Percentiles rank a stretch among this genome's conserved stretches.
Conservation (phyloP, 2,888 invertebrate genomes). For the Microctonus hyperodae region DNA sequence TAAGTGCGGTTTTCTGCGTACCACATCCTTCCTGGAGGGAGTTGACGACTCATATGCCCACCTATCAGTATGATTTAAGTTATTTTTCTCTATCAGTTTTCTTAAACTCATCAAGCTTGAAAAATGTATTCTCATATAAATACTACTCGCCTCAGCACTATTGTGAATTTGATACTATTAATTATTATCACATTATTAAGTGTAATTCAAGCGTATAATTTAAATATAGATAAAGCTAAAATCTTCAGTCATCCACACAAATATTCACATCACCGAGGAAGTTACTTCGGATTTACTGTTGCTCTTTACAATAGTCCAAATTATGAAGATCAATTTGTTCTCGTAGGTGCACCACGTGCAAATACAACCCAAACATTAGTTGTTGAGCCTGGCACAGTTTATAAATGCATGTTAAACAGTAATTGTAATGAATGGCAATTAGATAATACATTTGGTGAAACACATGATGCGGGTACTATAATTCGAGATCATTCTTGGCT, state of each 20-base stretch:
- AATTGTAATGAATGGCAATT: slow-evolving; percentile 44
- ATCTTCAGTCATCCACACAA: slow-evolving; percentile 49
- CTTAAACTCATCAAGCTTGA: not conserved
- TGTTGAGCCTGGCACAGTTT: slow-evolving; percentile 52
- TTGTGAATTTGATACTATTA: slow-evolving; percentile 28
- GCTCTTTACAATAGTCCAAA: slow-evolving; percentile 43
- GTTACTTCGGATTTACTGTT: slow-evolving; percentile 56
- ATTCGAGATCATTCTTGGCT: slow-evolving; percentile 53
- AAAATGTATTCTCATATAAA: slow-evolving; percentile 18
- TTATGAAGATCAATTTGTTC: slow-evolving; percentile 40
- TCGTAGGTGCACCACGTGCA: slow-evolving; percentile 55
- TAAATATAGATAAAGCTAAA: slow-evolving; percentile 47
- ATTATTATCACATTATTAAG: slow-evolving; percentile 10
- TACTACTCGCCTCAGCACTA: slow-evolving; percentile 17
- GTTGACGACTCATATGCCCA: slow-evolving; percentile 25
- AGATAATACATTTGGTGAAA: slow-evolving; percentile 17
- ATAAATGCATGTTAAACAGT: slow-evolving; percentile 48
- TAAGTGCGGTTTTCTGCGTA: slow-evolving; percentile 41
- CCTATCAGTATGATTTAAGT: slow-evolving; percentile 19
- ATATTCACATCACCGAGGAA: slow-evolving; percentile 32
- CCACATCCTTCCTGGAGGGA: slow-evolving; percentile 45
- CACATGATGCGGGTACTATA: slow-evolving; percentile 21
- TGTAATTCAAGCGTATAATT: slow-evolving; percentile 38
- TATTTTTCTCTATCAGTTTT: slow-evolving; percentile 12
- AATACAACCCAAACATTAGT: slow-evolving; percentile 37